These are phyloP conservation scores for Drosophila anomelani DNA, from an alignment of 2,888 invertebrate genomes.

Conservation along the genomic window DNA sequence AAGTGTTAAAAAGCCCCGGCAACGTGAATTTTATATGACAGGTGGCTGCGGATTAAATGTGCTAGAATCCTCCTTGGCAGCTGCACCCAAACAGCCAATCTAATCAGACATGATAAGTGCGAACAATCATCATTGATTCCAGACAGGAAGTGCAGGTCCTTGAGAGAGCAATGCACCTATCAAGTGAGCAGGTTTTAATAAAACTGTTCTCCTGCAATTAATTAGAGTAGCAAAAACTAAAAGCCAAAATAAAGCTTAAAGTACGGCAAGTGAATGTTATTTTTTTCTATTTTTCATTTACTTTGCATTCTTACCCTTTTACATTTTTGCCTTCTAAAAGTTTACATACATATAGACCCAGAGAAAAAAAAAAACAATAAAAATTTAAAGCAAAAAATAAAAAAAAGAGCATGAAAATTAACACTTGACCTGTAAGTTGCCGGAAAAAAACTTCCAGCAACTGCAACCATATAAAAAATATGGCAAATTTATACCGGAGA, in stretches of 20 bases:
- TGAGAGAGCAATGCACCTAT: not conserved
- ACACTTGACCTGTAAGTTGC: slow-evolving; percentile 69
- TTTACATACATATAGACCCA: too few relatives aligned
- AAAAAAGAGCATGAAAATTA: slow-evolving; percentile 44
- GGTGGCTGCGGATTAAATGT: slow-evolving; percentile 22
- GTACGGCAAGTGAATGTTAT: not conserved
- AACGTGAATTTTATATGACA: slow-evolving; percentile 40
- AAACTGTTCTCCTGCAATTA: slow-evolving; percentile 39
- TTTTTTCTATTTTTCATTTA: too few relatives aligned
- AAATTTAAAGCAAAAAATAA: slow-evolving; percentile 22
- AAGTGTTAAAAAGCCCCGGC: slow-evolving; percentile 37
- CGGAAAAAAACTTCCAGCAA: slow-evolving; percentile 28
- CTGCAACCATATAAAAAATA: slow-evolving; percentile 41
- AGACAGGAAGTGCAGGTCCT: not conserved
- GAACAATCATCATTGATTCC: not conserved
- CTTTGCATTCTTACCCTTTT: too few relatives aligned
- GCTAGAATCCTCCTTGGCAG: slow-evolving; percentile 14
- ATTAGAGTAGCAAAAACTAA: slow-evolving; percentile 1
- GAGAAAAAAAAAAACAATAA: too few relatives aligned
- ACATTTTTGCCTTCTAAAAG: not conserved
- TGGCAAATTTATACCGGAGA: slow-evolving; percentile 56
- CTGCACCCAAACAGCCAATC: slow-evolving; percentile 4
- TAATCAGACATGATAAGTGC: slow-evolving; percentile 15
- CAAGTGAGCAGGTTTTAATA: slow-evolving; percentile 3
- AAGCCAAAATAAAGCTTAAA: not conserved